A percentile compares a stretch with the other conserved stretches of the same genome.
phyloP scores from a whole-genome alignment of 1,140 invertebrate species.

The Drosophila orena region DNA sequence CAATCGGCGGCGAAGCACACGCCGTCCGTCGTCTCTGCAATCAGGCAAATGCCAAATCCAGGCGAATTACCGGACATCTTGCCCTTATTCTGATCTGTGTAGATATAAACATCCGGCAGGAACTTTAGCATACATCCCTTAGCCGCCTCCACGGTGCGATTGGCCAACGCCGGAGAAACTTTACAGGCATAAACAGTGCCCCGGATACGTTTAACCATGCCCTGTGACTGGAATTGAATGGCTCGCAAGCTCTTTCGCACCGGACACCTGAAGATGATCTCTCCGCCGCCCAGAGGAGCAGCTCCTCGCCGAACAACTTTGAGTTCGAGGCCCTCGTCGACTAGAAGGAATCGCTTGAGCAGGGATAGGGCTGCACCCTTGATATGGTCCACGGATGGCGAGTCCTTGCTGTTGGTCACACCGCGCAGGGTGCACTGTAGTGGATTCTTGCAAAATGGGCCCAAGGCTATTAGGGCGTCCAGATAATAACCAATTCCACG shows the following conservation, averaged over 20 bases:
- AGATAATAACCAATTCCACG: conserved; percentile 96
- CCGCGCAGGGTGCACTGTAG: conserved; percentile 93
- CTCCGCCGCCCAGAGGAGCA: conserved; percentile 94
- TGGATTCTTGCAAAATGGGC: conserved; percentile 97
- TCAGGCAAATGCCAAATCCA: conserved; percentile 95
- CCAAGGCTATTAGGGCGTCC: conserved; percentile 94
- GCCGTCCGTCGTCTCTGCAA: conserved; percentile 96
- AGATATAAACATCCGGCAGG: conserved; percentile 97
- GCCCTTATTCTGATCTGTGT: conserved; percentile 95
- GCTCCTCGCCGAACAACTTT: conserved; percentile 94
- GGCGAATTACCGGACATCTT: conserved; percentile 94
- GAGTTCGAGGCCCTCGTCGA: conserved; percentile 95
- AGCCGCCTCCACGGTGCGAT: conserved; percentile 96
- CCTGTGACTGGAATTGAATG: conserved; percentile 90
- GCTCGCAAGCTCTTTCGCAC: conserved; percentile 87
- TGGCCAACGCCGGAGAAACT: conserved; percentile 95
- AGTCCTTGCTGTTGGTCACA: conserved; percentile 94
- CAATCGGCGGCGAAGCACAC: conserved; percentile 90
- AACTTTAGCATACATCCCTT: conserved; percentile 96
- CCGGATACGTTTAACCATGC: conserved; percentile 97
- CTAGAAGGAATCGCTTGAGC: conserved; percentile 93
- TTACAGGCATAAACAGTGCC: conserved; percentile 89
- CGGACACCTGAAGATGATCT: conserved; percentile 95
- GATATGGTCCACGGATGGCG: conserved; percentile 94
- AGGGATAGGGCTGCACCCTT: conserved; percentile 92